Evolutionary conservation across 2,797 vertebrate genomes (phyloP).

Genomic region (Threskiornis aethiopicus): DNA sequence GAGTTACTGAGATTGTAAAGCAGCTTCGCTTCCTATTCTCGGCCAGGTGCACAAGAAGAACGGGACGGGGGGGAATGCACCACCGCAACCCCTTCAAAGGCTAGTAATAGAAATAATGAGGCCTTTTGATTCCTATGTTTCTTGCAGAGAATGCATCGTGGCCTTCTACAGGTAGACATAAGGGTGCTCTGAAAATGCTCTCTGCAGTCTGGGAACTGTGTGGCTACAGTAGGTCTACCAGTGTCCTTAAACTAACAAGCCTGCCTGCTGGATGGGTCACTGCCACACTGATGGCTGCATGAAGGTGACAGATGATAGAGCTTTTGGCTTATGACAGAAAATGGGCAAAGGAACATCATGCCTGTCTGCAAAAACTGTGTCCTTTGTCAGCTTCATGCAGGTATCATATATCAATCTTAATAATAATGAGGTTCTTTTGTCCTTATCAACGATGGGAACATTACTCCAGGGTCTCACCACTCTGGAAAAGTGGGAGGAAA

Average conservation of each 20-base stretch:
- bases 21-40: no score
- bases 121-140: neutral
- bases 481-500: neutral
- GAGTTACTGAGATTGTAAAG: no score
- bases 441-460: rapidly evolving
- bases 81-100: neutral
- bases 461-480: neutral
- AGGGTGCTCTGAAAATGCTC: neutral
- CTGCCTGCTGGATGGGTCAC: neutral
- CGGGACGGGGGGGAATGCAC: no score
- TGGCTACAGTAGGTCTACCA: neutral
- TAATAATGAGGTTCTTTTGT: neutral
- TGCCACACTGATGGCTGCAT: neutral
- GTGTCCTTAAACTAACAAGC: neutral
- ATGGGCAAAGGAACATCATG: neutral
- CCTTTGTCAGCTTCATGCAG: neutral
- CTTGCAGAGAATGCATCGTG: neutral
- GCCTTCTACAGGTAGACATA: neutral
- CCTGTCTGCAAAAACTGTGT: neutral
- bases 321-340: neutral
- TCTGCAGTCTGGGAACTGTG: neutral
- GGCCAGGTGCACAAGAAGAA: no score
- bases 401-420: neutral
- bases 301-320: neutral
- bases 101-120: neutral